Base-by-base conservation (phyloP, 1,140 invertebrate species). In the Drosophila erecta region DNA sequence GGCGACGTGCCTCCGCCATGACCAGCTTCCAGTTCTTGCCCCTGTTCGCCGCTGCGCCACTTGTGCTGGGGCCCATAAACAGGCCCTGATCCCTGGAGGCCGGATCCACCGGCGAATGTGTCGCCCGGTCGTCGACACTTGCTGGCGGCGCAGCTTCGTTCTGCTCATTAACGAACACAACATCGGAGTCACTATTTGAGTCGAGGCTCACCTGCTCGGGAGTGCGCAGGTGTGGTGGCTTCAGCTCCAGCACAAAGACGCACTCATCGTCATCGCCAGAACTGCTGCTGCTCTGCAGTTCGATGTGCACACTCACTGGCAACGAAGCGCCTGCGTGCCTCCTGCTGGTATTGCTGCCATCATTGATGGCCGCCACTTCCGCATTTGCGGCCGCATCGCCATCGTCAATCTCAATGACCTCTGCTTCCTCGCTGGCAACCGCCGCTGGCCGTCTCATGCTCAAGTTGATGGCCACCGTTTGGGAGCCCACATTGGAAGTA, bases 181-280 rank as follows among this genome's bases (percentile, higher is more conserved):
- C 94, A 81, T 94, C 94, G 47, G 94, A 94, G 65, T 94, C 94
- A 3, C 93, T 94, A 17, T 93, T 93, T 1, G 92, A 92, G 35
- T 94, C 86, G 30, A 94, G 76, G 55, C 94, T 94, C 2, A 94
- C 94, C 44, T 94, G 91, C 74, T 94, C 94, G 2, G 94, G 94
- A 12, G 94, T 94, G 7, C 94, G 90, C 55, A 94, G 92, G 60
- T 94, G 93, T 5, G 94, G 94, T 10, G 94, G 94, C 62, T 94
- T 94, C 4, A 93, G 81, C 53, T 92, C 92, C 22, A 92, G 55
- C 3, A 92, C 90, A 62, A 92, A 92, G 30, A 87, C 76, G 27
- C 91, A 92, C 47, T 92, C 90, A 38, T 91, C 91, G 7, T 90
- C 87, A 2, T 87, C 80, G 35, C 58, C 72, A 0, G 72, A 79